Evolutionary conservation across 1,140 invertebrate species (phyloP).

Genomic region (Drosophila mojavensis): DNA sequence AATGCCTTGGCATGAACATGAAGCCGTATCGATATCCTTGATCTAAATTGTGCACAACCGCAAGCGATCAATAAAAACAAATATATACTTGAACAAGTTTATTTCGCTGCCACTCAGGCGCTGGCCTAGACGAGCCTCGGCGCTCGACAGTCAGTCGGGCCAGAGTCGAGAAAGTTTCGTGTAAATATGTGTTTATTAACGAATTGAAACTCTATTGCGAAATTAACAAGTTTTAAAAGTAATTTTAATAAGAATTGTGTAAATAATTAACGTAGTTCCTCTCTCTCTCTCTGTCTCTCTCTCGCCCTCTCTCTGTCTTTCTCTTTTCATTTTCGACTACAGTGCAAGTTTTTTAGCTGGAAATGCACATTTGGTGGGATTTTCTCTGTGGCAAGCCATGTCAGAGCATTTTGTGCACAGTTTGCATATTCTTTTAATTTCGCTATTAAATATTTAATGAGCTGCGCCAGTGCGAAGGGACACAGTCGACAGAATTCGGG

Average conservation of each 20-base stretch:
- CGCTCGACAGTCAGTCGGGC: not conserved
- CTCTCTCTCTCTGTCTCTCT: no score
- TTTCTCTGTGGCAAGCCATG: conserved; percentile 17
- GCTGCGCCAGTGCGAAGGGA: conserved; percentile 43
- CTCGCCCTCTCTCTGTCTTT: not conserved
- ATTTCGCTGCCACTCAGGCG: conserved; percentile 42
- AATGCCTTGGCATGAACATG: conserved; percentile 69
- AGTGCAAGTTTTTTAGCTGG: conserved; percentile 50
- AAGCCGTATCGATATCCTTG: conserved; percentile 73
- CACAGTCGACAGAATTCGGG: conserved; percentile 36
- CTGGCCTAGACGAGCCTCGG: conserved; percentile 10
- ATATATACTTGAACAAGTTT: conserved; percentile 59
- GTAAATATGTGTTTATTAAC: conserved; percentile 17
- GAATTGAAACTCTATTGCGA: conserved; percentile 49
- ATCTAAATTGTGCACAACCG: conserved; percentile 80
- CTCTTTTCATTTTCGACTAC: conserved; percentile 20
- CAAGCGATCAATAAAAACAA: conserved; percentile 72
- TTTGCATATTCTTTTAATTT: conserved; percentile 77
- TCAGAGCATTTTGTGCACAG: conserved; percentile 50
- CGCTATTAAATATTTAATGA: conserved; percentile 79
- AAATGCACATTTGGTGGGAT: conserved; percentile 48
- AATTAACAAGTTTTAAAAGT: conserved; percentile 74
- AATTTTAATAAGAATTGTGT: conserved; percentile 69
- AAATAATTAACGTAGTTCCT: conserved; percentile 55
- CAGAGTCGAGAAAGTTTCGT: not conserved